Evolutionary conservation across 2,797 vertebrate species (phyloP), one percentile per base, ranked within the genome.

Genomic region (Lates japonicus): DNA sequence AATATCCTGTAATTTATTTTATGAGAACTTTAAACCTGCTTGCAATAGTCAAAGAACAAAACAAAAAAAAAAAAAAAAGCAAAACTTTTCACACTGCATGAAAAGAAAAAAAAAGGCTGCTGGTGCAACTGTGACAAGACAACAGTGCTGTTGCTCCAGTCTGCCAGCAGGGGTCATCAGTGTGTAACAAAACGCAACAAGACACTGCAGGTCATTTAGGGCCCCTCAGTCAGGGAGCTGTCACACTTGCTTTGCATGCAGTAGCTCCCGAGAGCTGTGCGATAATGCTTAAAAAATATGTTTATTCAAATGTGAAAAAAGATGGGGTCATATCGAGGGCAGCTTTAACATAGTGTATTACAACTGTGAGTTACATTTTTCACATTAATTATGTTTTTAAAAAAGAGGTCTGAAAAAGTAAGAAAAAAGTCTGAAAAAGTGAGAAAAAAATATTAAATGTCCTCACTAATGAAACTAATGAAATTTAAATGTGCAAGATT

Each of bases 131-230:
- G 3, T 39, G 3, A 44, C 0, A 33, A 39, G 39, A 57, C 22
- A 57, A 3, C 0, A 33, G 17, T 66, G 68, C 29, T 33, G 14
- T 70, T 84, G 0, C 61, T 13, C 0, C 10, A 35, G 0, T 73
- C 12, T 17, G 60, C 80, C 93, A 68, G 76, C 85, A 92, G 92
- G 76, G 75, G 88, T 59, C 90, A 54, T 55, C 68, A 61, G 78
- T 72, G 83, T 81, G 48, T 62, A 74, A 87, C 16, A 78, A 76
- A 69, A 74, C 22, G 42, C 19, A 52, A 14, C 8, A 46, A 8
- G 41, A 31, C 22, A 20, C 22, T 31, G 25, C 33, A 65, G 13
- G 22, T 0, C 13, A 25, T 37, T 44, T 19, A 35, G 3, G 44
- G 22, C 10, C 14, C 29, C 44, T 20, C 55, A 17, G 35, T n/a